Conservation (phyloP, 1,140 invertebrate genomes). For the Bombus sibiricus region DNA sequence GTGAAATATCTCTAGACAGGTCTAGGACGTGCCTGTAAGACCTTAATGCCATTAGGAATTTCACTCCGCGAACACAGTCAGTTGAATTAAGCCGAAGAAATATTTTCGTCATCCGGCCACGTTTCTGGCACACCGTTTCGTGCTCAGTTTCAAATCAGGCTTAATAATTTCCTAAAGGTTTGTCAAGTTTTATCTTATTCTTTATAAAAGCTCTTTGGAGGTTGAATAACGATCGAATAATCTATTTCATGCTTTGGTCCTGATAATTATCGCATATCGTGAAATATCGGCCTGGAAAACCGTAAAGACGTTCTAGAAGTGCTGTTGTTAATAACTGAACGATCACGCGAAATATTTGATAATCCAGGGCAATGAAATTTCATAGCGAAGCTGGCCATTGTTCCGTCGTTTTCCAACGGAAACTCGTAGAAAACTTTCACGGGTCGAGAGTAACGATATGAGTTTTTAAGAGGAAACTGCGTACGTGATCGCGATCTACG, state of each 20-base stretch:
- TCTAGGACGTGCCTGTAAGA: constrained; percentile 46
- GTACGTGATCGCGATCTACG: background rate
- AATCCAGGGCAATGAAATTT: background rate
- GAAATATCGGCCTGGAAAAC: background rate
- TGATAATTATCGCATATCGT: too few relatives aligned
- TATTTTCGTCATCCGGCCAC: constrained; percentile 19
- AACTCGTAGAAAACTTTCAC: background rate
- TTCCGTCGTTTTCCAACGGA: background rate
- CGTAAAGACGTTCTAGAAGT: background rate
- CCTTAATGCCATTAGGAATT: constrained; percentile 61
- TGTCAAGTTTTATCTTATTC: too few relatives aligned
- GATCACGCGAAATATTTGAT: background rate
- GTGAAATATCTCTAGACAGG: constrained; percentile 63
- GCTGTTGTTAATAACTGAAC: background rate
- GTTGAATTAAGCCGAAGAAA: constrained; percentile 35
- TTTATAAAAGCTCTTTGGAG: too few relatives aligned
- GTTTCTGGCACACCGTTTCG: background rate
- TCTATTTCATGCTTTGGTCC: too few relatives aligned
- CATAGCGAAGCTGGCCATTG: background rate
- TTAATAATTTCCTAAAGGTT: too few relatives aligned
- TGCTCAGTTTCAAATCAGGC: too few relatives aligned
- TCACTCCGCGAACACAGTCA: background rate
- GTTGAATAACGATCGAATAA: too few relatives aligned
- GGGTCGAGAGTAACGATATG: constrained; percentile 7
- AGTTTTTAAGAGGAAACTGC: constrained; percentile 31